phyloP scores from a whole-genome alignment of 2,888 invertebrate genomes.

The Acleris sparsana region DNA sequence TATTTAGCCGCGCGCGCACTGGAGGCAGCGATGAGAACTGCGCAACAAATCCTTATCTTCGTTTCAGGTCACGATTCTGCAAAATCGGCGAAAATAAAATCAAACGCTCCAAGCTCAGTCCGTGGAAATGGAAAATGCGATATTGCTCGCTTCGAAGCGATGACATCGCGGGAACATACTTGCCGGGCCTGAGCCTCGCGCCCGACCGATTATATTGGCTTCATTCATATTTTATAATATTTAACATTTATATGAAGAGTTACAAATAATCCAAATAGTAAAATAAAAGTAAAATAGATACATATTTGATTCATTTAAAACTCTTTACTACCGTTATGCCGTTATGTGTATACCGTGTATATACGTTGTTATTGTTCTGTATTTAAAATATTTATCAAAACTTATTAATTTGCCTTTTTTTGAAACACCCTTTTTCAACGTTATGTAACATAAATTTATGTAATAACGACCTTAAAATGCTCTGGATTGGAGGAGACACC shows the following conservation, averaged over 20 bases:
- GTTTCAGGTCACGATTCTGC: constrained; percentile 73
- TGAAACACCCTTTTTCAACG: no score
- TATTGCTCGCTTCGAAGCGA: constrained; percentile 58
- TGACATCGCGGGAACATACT: constrained; percentile 63
- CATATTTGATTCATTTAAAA: no score
- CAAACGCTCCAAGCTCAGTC: constrained; percentile 64
- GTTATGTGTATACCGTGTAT: no score
- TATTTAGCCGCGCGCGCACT: constrained; percentile 47
- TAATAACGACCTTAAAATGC: constrained; percentile 20
- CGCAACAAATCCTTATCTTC: constrained; percentile 65
- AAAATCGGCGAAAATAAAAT: constrained; percentile 75
- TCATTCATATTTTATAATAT: no score
- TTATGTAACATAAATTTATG: constrained; percentile 5
- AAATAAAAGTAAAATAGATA: no score
- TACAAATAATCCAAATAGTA: no score
- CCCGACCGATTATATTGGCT: background rate
- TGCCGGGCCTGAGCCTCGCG: constrained; percentile 40
- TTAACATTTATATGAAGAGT: no score
- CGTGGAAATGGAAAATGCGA: constrained; percentile 65
- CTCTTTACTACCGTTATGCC: no score
- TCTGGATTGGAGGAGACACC: constrained; percentile 47
- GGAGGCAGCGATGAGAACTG: constrained; percentile 62
- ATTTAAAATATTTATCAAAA: no score
- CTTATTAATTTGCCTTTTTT: background rate
- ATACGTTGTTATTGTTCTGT: no score